Conservation (phyloP, 2,113 vertebrate genomes). For the Motacilla tschutschensis region DNA sequence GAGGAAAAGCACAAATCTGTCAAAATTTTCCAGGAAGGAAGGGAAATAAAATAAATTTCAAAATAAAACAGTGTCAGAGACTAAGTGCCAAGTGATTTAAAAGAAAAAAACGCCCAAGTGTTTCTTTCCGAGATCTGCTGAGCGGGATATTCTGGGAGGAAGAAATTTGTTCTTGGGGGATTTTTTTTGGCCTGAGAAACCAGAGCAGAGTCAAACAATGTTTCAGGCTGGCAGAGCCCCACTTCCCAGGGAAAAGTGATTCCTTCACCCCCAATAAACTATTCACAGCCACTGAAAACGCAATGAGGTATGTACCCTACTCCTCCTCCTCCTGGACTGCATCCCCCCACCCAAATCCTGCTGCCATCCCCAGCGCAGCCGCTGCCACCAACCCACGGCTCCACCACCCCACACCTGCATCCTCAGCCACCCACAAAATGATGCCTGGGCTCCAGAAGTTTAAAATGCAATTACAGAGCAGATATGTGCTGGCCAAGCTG, state of each 20-base stretch:
- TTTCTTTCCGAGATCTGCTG: slow-evolving; percentile 10
- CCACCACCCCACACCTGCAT: background rate
- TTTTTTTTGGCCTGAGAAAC: background rate
- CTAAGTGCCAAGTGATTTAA: background rate
- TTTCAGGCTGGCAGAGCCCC: background rate
- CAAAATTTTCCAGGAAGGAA: slow-evolving; percentile 9
- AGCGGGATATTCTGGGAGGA: background rate
- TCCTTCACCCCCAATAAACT: background rate
- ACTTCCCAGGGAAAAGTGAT: background rate
- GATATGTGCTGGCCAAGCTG: background rate
- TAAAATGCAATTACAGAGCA: slow-evolving; percentile 7
- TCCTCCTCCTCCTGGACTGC: background rate
- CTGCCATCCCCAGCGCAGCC: background rate
- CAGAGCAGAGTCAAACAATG: background rate
- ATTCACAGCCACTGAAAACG: fast-evolving
- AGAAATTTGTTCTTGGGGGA: background rate
- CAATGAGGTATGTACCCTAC: fast-evolving
- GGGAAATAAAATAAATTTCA: background rate
- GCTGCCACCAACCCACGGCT: background rate
- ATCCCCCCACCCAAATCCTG: background rate
- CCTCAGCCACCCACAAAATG: fast-evolving
- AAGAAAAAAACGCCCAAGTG: background rate
- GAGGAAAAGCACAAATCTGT: slow-evolving; percentile 2
- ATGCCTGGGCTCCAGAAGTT: background rate
- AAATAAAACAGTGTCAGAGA: slow-evolving; percentile 22